phyloP scores from a whole-genome alignment of 1,140 invertebrate species.

The Euschistus heros region DNA sequence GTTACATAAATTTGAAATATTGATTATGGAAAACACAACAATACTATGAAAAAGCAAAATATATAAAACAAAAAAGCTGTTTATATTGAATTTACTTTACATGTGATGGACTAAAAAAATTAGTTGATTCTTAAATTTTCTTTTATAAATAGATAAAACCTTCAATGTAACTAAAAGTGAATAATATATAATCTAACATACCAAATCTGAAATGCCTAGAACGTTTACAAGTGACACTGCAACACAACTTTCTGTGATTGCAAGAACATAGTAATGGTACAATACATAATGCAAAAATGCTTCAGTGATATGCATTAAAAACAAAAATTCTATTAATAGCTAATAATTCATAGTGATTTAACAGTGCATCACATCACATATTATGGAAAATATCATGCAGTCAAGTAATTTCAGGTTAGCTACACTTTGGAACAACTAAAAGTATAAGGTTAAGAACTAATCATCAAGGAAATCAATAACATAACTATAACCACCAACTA shows the following conservation, averaged over 20 bases:
- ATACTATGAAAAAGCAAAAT: no score
- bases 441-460: conserved; percentile 4
- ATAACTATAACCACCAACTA: conserved; percentile 22
- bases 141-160: no score
- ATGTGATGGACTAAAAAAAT: no score
- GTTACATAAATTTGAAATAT: no score
- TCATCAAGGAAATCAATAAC: conserved; percentile 8
- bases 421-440: conserved; percentile 18
- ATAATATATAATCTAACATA: neutral
- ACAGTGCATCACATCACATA: conserved; percentile 23
- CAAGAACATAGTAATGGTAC: conserved; percentile 9
- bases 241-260: conserved; percentile 25
- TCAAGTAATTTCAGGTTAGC: conserved; percentile 13
- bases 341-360: conserved; percentile 13
- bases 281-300: conserved; percentile 14
- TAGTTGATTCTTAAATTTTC: no score
- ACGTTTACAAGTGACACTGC: neutral
- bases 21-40: no score
- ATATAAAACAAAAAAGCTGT: no score
- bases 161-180: no score
- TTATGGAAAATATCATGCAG: conserved; percentile 23
- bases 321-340: conserved; percentile 22
- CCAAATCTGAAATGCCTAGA: conserved; percentile 23
- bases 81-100: no score
- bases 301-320: conserved; percentile 23